phyloP scores from a whole-genome alignment of 2,113 vertebrate species.

The Cheilinus undulatus region DNA sequence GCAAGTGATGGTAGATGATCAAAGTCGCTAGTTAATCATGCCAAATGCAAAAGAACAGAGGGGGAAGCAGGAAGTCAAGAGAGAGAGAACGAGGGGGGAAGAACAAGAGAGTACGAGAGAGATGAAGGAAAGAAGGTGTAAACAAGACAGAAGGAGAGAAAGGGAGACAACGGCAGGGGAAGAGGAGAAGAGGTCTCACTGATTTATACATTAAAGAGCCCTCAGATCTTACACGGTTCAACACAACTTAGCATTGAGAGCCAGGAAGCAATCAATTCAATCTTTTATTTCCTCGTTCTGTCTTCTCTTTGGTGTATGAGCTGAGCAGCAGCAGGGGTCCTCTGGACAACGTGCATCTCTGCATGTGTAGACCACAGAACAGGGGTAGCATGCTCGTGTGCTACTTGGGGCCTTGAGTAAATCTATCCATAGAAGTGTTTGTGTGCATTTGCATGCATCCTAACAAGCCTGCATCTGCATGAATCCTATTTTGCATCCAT shows the following conservation, averaged over 20 bases:
- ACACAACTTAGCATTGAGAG: constrained; percentile 65
- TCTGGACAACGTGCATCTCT: constrained; percentile 30
- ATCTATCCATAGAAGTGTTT: constrained; percentile 9
- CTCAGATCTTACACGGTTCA: constrained; percentile 71
- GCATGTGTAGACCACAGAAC: constrained; percentile 8
- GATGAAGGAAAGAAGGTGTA: constrained; percentile 33
- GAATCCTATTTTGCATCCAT: constrained; percentile 47
- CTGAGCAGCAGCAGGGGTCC: constrained; percentile 40
- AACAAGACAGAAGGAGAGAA: constrained; percentile 60
- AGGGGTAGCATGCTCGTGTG: constrained; percentile 7
- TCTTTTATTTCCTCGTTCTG: constrained; percentile 65
- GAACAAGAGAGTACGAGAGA: background rate
- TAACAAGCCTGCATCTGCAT: constrained; percentile 45
- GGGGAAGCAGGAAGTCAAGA: constrained; percentile 29
- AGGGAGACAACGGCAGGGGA: constrained; percentile 50
- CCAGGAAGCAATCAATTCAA: constrained; percentile 72
- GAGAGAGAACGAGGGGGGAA: background rate
- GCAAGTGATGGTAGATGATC: constrained; percentile 62
- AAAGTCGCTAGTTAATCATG: constrained; percentile 74
- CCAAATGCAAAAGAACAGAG: constrained; percentile 66
- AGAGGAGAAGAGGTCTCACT: constrained; percentile 55
- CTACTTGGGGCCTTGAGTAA: background rate
- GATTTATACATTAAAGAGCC: constrained; percentile 78
- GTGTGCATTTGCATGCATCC: constrained; percentile 23
- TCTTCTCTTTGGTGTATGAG: constrained; percentile 61